A percentile compares a stretch with the other conserved stretches of the same genome.
Conservation (phyloP, 2,797 vertebrate genomes). For the Pristis pectinata region DNA sequence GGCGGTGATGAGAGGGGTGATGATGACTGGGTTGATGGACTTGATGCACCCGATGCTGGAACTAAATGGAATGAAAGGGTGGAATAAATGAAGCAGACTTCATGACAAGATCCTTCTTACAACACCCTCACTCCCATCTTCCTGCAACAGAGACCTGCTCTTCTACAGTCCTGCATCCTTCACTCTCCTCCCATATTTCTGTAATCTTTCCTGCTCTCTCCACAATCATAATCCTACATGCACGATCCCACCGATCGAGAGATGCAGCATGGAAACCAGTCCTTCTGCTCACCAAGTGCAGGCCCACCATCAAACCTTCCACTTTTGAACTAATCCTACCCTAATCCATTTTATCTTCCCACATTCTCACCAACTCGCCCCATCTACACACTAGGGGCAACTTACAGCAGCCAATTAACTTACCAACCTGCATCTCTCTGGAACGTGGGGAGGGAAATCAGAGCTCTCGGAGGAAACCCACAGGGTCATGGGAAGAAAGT, state of each 20-base stretch:
- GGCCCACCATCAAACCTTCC: no score
- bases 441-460: no score
- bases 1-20: constrained; percentile 19
- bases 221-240: not conserved
- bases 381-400: no score
- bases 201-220: not conserved
- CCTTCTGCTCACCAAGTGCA: no score
- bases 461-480: no score
- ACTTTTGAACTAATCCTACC: not conserved
- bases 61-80: constrained; percentile 26
- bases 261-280: not conserved
- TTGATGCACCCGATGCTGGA: not conserved
- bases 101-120: not conserved
- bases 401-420: no score
- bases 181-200: not conserved
- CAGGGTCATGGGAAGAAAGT: no score
- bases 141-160: not conserved
- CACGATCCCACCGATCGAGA: not conserved
- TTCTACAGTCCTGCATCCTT: not conserved
- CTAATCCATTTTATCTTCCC: not conserved
- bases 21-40: constrained; percentile 3
- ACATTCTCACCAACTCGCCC: not conserved
- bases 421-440: no score
- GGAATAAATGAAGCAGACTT: constrained; percentile 16
- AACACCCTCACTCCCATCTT: no score